phyloP scores from a whole-genome alignment of 2,888 invertebrate species.

The Sepioteuthis lessoniana region DNA sequence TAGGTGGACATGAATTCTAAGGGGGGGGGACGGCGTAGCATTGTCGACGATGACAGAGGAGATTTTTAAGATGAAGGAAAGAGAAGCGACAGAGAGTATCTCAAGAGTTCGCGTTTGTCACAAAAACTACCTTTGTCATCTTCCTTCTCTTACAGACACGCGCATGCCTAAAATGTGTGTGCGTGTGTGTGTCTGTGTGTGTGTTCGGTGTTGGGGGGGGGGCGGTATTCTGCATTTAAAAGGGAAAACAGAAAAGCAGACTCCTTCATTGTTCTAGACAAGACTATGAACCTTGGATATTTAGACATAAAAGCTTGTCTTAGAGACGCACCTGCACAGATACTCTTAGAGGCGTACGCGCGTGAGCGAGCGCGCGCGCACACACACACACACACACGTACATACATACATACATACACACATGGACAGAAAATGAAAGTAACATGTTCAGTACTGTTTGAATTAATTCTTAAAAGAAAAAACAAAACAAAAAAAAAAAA shows the following conservation, averaged over 20 bases:
- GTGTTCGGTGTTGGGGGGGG: background rate
- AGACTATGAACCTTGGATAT: background rate
- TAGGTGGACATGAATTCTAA: no score
- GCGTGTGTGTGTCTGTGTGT: background rate
- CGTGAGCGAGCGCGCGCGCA: background rate
- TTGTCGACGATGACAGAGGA: no score
- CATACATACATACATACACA: background rate
- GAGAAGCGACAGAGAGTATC: background rate
- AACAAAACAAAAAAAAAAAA: no score
- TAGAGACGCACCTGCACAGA: background rate
- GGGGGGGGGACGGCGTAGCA: no score
- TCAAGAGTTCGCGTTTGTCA: background rate
- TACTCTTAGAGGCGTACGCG: background rate
- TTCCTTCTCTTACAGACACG: background rate
- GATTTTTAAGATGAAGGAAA: no score
- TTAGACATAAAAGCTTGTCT: background rate
- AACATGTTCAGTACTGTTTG: background rate
- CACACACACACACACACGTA: background rate
- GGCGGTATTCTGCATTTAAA: background rate
- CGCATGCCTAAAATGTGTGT: background rate
- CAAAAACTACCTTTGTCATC: slow-evolving; percentile 18
- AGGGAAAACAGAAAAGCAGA: background rate
- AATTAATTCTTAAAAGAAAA: background rate
- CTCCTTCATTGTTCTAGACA: slow-evolving; percentile 18
- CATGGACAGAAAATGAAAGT: background rate